These are phyloP conservation scores for Promerops cafer DNA, from an alignment of 2,113 vertebrate species.

Conservation along the genomic window DNA sequence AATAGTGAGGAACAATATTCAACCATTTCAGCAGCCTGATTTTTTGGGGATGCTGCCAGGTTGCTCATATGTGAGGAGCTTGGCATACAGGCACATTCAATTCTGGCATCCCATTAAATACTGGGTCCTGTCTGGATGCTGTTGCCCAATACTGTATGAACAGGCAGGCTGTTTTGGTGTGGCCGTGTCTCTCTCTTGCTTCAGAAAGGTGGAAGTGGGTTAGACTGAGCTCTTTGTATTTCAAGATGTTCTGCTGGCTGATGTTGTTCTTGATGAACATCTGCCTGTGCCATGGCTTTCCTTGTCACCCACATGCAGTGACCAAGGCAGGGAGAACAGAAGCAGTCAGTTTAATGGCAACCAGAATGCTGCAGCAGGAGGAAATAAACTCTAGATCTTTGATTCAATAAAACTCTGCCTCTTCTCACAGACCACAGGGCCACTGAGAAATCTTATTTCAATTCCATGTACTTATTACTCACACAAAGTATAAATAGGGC, in stretches of 20 bases:
- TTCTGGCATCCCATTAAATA: background rate
- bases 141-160: background rate
- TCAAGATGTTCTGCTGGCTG: background rate
- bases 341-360: background rate
- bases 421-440: background rate
- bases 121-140: background rate
- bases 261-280: background rate
- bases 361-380: rapidly evolving
- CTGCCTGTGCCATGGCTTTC: background rate
- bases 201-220: background rate
- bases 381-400: background rate
- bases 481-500: background rate
- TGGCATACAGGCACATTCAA: background rate
- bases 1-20: background rate
- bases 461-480: background rate
- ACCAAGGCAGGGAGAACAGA: background rate
- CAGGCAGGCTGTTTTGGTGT: rapidly evolving
- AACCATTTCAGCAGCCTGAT: background rate
- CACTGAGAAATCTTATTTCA: background rate
- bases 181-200: background rate
- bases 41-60: background rate
- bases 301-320: background rate
- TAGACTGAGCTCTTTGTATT: background rate
- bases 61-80: background rate
- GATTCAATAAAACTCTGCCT: background rate